Percentiles rank a stretch among this genome's conserved stretches.
Conservation (phyloP, 37 sponge, comb jelly and placozoan species). For the Halichondria panicea region DNA sequence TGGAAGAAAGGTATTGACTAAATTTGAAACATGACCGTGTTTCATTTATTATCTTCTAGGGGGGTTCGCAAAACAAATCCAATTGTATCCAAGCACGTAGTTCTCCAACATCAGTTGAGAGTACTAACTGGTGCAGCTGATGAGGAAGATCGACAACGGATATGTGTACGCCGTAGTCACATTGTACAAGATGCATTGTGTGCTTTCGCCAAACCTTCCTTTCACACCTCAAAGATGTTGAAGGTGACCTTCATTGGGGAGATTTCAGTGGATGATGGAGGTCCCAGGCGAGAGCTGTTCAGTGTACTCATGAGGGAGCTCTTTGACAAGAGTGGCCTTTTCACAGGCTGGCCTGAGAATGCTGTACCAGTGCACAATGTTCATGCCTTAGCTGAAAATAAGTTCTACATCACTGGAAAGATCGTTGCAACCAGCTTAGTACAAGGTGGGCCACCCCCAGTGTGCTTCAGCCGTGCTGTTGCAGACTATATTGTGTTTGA, state of each 20-base stretch:
- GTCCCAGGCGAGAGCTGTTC: conserved; percentile 45
- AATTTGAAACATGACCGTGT: too few relatives aligned
- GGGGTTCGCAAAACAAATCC: too few relatives aligned
- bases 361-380: conserved; percentile 33
- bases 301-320: conserved; percentile 1
- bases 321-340: not conserved
- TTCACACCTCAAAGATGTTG: conserved; percentile 22
- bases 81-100: conserved; percentile 7
- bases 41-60: too few relatives aligned
- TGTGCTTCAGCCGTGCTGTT: conserved; percentile 30
- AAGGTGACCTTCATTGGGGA: conserved; percentile 51
- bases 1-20: too few relatives aligned
- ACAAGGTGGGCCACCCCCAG: conserved; percentile 30
- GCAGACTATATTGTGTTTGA: conserved; percentile 31
- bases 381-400: conserved; percentile 23
- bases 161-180: conserved; percentile 17
- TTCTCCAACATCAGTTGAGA: conserved; percentile 24
- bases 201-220: conserved; percentile 19
- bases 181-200: conserved; percentile 23
- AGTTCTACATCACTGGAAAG: conserved; percentile 17
- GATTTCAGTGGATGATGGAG: conserved; percentile 42
- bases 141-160: conserved; percentile 22
- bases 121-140: conserved; percentile 8
- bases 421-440: conserved; percentile 30
- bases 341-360: conserved; percentile 26